Percentiles rank a stretch among this genome's conserved stretches.
Conservation (phyloP, 1,140 invertebrate genomes). For the Megalopta genalis region DNA sequence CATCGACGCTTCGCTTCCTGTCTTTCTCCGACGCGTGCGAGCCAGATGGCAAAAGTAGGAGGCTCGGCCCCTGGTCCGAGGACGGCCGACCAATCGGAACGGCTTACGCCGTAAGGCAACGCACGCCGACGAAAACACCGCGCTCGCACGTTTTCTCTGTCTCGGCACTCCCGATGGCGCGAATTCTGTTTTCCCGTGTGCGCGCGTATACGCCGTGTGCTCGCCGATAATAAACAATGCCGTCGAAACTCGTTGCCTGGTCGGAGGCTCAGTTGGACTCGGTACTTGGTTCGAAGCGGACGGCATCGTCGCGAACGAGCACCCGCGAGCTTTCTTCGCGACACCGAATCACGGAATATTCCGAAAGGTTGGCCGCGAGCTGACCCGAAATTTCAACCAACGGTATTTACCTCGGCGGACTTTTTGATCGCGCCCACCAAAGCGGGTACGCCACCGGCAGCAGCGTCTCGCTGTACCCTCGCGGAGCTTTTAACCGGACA, state of each 20-base stretch:
- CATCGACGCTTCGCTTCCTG: constrained; percentile 9
- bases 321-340: background rate
- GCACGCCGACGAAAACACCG: constrained; percentile 41
- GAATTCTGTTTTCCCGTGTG: background rate
- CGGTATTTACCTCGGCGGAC: too few species aligned
- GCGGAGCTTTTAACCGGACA: too few species aligned
- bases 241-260: constrained; percentile 11
- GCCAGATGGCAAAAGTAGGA: constrained; percentile 18
- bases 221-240: constrained; percentile 42
- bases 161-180: background rate
- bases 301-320: background rate
- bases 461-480: too few species aligned
- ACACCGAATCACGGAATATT: background rate
- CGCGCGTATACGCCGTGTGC: background rate
- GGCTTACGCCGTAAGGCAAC: too few species aligned
- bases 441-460: too few species aligned
- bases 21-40: background rate
- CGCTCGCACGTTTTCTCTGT: constrained; percentile 53
- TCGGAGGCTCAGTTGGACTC: constrained; percentile 47
- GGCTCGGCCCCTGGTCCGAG: constrained; percentile 63
- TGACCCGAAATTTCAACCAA: too few species aligned
- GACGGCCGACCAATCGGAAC: constrained; percentile 54
- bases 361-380: background rate
- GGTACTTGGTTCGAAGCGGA: constrained; percentile 15
- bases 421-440: too few species aligned